Conservation (phyloP, 2,113 vertebrate species). For the Myotis yumanensis region DNA sequence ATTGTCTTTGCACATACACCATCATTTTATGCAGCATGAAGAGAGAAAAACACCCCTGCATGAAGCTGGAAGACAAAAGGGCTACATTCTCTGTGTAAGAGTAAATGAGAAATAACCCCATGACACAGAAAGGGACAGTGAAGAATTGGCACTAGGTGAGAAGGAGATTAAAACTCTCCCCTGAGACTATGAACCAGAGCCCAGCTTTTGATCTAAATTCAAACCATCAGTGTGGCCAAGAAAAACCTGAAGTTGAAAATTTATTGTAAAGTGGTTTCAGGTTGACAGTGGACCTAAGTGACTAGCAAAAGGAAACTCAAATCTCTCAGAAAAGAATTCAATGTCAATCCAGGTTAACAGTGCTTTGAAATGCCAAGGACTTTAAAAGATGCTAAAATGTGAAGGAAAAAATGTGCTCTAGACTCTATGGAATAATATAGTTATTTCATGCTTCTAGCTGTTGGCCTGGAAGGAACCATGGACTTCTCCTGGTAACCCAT, state of each 20-base stretch:
- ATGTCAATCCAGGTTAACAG: neutral
- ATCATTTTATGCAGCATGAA: neutral
- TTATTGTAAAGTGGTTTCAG: neutral
- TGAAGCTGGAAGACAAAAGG: neutral
- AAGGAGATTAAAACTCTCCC: neutral
- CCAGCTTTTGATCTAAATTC: neutral
- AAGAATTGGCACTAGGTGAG: neutral
- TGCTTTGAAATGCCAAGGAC: constrained; percentile 12
- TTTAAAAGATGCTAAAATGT: constrained; percentile 2
- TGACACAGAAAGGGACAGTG: neutral
- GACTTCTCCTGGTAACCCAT: neutral
- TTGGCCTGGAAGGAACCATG: neutral
- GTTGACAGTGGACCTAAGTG: neutral
- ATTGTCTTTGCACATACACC: neutral
- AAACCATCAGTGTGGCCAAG: neutral
- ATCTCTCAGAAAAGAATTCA: neutral
- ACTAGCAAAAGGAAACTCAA: constrained; percentile 7
- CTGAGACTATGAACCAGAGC: neutral
- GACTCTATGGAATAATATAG: neutral
- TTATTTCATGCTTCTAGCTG: neutral
- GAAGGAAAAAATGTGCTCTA: neutral
- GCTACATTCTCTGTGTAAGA: neutral
- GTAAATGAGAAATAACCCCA: neutral
- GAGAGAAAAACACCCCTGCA: neutral
- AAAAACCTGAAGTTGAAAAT: neutral